phyloP scores from a whole-genome alignment of 2,113 vertebrate genomes.

The Hyla sarda region DNA sequence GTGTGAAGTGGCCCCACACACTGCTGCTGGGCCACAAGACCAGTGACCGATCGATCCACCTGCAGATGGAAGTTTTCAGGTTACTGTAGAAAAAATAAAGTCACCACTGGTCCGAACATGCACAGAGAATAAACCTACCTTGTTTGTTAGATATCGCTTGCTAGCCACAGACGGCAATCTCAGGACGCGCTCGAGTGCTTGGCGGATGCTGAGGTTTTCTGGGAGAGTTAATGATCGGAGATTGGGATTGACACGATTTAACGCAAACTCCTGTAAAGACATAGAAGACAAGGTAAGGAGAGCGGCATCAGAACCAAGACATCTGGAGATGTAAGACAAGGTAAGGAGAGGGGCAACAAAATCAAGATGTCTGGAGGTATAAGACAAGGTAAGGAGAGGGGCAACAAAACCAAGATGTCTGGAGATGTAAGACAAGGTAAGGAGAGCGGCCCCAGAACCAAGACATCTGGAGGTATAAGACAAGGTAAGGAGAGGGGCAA shows the following conservation, averaged over 20 bases:
- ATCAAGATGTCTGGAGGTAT: no score
- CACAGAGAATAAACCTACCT: constrained; percentile 72
- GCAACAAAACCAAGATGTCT: not conserved
- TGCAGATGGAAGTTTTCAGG: constrained; percentile 59
- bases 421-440: not conserved
- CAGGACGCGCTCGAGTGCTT: constrained; percentile 83
- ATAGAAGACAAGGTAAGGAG: not conserved
- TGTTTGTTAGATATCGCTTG: constrained; percentile 94
- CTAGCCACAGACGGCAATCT: constrained; percentile 87
- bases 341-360: not conserved
- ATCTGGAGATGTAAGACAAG: not conserved
- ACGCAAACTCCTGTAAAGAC: constrained; percentile 75
- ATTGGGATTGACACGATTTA: constrained; percentile 64
- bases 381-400: not conserved
- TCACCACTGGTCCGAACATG: not conserved
- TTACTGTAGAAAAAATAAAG: not conserved
- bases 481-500: not conserved
- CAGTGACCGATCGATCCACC: constrained; percentile 94
- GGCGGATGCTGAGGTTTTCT: constrained; percentile 69
- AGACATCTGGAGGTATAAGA: not conserved
- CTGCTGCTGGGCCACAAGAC: constrained; percentile 93
- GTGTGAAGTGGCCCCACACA: constrained; percentile 93
- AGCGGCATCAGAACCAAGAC: not conserved
- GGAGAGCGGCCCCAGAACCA: not conserved
- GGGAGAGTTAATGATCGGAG: constrained; percentile 78